Evolutionary conservation across 2,888 invertebrate species (phyloP).

Genomic region (Hybos culiciformis): DNA sequence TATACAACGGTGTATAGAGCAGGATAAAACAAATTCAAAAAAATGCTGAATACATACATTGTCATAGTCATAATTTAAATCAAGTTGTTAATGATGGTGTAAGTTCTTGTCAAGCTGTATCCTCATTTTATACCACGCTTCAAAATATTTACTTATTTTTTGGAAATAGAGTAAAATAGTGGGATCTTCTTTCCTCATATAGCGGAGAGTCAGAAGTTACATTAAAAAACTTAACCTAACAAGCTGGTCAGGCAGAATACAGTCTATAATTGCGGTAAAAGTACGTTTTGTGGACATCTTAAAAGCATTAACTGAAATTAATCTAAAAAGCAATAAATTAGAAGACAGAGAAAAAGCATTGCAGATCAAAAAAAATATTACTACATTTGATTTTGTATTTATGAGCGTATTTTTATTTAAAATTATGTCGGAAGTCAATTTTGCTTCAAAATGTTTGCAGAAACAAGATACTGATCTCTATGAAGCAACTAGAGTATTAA

Average conservation of each 20-base stretch:
- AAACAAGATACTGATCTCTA: constrained; percentile 1
- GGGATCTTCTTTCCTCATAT: constrained; percentile 1
- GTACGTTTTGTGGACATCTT: constrained; percentile 1
- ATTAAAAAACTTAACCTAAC: constrained; percentile 1
- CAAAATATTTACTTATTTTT: constrained; percentile 1
- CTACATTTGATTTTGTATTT: constrained; percentile 1
- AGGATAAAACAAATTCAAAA: constrained; percentile 17
- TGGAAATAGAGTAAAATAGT: background rate
- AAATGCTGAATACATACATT: constrained; percentile 12
- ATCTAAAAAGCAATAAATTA: background rate
- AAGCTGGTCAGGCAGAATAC: constrained; percentile 1
- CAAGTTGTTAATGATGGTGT: constrained; percentile 3
- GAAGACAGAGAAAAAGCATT: background rate
- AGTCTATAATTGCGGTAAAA: constrained; percentile 1
- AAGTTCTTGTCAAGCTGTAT: background rate
- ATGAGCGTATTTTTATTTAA: constrained; percentile 1
- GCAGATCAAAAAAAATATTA: background rate
- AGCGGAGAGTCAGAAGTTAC: constrained; percentile 1
- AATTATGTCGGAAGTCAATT: constrained; percentile 1
- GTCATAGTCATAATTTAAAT: constrained; percentile 6
- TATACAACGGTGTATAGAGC: constrained; percentile 1
- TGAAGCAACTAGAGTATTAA: background rate
- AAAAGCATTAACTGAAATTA: constrained; percentile 1
- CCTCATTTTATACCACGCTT: background rate
- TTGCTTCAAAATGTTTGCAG: constrained; percentile 1